Evolutionary conservation across 2,113 vertebrate species (phyloP).

Genomic region (Rattus norvegicus): DNA sequence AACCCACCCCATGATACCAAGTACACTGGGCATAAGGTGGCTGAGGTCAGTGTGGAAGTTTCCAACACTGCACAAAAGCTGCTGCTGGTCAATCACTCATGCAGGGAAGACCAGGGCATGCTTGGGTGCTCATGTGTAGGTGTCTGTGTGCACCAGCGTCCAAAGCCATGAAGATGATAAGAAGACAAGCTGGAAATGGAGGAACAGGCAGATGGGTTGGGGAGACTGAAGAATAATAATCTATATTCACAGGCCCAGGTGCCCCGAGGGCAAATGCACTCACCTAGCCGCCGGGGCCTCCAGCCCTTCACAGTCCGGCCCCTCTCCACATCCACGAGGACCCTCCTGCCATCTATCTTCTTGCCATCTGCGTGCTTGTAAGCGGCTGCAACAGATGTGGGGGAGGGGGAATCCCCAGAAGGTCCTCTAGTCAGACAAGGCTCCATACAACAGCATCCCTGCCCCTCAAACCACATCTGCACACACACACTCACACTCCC

Average conservation of each 20-base stretch:
- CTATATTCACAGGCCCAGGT: too few relatives aligned
- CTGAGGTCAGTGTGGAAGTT: background rate
- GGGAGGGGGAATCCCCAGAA: slow-evolving; percentile 79
- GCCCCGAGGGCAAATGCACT: background rate
- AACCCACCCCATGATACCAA: background rate
- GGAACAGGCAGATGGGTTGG: background rate
- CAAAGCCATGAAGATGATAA: background rate
- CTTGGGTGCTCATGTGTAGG: background rate
- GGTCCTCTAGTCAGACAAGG: slow-evolving; percentile 67
- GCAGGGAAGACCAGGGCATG: background rate
- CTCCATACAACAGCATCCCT: background rate
- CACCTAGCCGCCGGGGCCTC: slow-evolving; percentile 94
- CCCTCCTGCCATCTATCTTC: slow-evolving; percentile 95
- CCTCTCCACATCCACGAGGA: slow-evolving; percentile 95
- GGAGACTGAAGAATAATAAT: background rate
- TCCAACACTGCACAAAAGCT: background rate
- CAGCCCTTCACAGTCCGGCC: slow-evolving; percentile 96
- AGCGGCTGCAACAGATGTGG: slow-evolving; percentile 90
- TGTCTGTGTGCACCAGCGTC: background rate
- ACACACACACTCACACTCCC: slow-evolving; percentile 38
- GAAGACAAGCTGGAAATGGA: background rate
- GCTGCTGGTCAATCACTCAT: background rate
- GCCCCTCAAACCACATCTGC: background rate
- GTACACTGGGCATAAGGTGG: background rate
- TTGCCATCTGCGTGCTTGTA: slow-evolving; percentile 97